phyloP scores from a whole-genome alignment of 2,888 invertebrate species.

The Leptopilina myrica region DNA sequence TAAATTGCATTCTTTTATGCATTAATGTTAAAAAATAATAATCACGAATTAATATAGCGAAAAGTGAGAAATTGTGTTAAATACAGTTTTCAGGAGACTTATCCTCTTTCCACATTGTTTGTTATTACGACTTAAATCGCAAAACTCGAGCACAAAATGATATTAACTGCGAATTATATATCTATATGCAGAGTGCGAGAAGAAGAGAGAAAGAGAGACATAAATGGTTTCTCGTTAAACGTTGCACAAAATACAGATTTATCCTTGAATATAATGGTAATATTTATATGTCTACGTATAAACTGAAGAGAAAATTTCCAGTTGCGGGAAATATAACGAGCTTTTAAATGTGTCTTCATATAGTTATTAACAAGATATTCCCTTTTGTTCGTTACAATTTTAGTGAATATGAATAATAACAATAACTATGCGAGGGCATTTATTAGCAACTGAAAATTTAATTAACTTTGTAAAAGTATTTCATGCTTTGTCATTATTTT shows the following conservation, averaged over 20 bases:
- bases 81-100: constrained; percentile 8
- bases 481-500: too few relatives aligned
- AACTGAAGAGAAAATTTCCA: too few relatives aligned
- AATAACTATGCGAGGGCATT: neutral
- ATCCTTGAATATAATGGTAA: neutral
- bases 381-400: neutral
- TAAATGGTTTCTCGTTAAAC: constrained; percentile 25
- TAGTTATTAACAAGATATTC: neutral
- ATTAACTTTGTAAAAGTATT: too few relatives aligned
- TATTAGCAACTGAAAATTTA: too few relatives aligned
- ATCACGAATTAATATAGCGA: neutral
- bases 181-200: neutral
- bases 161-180: constrained; percentile 32
- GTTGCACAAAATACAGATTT: constrained; percentile 10
- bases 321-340: neutral
- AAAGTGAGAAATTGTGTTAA: neutral
- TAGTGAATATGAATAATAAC: neutral
- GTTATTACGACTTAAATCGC: constrained; percentile 29
- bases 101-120: constrained; percentile 25
- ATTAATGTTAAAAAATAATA: too few relatives aligned
- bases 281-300: neutral
- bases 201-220: neutral
- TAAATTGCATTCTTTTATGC: too few relatives aligned
- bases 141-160: constrained; percentile 19
- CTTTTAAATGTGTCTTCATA: constrained; percentile 8